Percentiles rank a stretch among this genome's conserved stretches.
phyloP scores from a whole-genome alignment of 2,797 vertebrate genomes.

The Fistularia commersonii region DNA sequence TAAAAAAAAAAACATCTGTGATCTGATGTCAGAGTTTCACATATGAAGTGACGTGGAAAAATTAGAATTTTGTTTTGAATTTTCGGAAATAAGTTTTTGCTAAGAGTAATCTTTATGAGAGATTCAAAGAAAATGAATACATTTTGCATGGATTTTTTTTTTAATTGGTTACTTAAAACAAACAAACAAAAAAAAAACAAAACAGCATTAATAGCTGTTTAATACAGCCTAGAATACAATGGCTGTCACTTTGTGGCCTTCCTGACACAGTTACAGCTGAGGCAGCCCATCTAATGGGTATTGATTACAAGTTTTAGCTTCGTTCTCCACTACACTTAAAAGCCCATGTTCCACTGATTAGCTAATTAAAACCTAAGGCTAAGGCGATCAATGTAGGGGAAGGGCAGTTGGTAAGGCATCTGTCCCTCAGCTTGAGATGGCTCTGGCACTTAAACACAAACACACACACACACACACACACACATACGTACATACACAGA shows the following conservation, averaged over 20 bases:
- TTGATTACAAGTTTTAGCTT: slow-evolving; percentile 61
- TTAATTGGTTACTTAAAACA: too few species aligned
- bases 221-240: too few species aligned
- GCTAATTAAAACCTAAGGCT: slow-evolving; percentile 74
- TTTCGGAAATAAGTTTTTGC: too few species aligned
- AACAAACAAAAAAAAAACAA: too few species aligned
- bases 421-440: slow-evolving; percentile 51
- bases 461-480: slow-evolving; percentile 14
- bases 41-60: too few species aligned
- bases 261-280: slow-evolving; percentile 30
- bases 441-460: slow-evolving; percentile 5
- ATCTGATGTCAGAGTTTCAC: too few species aligned
- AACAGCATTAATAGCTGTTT: too few species aligned
- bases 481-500: slow-evolving; percentile 18
- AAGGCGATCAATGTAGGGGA: slow-evolving; percentile 61
- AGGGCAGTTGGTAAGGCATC: slow-evolving; percentile 39
- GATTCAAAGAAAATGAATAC: too few species aligned
- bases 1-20: too few species aligned
- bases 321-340: slow-evolving; percentile 63
- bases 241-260: slow-evolving; percentile 13
- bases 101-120: too few species aligned
- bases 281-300: slow-evolving; percentile 66
- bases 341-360: slow-evolving; percentile 76
- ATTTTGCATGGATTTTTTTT: too few species aligned
- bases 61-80: too few species aligned